Conservation (phyloP, 1,140 invertebrate genomes). For the Liolophura sinensis region DNA sequence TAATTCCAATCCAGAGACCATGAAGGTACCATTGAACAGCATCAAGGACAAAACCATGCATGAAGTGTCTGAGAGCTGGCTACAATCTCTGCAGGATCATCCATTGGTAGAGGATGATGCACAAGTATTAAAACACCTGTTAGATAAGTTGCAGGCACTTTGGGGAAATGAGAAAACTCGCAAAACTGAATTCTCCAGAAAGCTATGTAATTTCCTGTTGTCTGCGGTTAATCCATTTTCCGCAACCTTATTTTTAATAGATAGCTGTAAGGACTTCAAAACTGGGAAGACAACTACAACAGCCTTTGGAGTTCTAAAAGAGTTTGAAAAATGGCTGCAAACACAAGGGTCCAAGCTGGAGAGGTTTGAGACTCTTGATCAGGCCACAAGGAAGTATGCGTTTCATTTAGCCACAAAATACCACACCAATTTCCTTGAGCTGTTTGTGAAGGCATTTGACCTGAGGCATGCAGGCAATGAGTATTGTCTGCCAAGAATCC, state of each 20-base stretch:
- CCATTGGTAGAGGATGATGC: too few species aligned
- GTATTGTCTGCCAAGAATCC: slow-evolving; percentile 33
- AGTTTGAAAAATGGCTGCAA: slow-evolving; percentile 43
- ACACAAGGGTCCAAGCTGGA: slow-evolving; percentile 11
- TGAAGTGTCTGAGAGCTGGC: too few species aligned
- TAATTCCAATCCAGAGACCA: too few species aligned
- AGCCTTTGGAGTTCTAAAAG: slow-evolving; percentile 37
- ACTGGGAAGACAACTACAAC: slow-evolving; percentile 39
- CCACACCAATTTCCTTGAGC: slow-evolving; percentile 39
- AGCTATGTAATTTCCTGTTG: slow-evolving; percentile 10
- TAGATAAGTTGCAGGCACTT: too few species aligned
- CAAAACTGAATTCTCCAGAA: too few species aligned
- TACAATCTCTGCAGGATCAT: too few species aligned
- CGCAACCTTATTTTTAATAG: slow-evolving; percentile 30
- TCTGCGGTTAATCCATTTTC: slow-evolving; percentile 33
- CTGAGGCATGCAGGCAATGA: slow-evolving; percentile 38
- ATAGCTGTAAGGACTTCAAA: slow-evolving; percentile 31
- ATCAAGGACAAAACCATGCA: too few species aligned
- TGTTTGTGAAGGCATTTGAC: slow-evolving; percentile 35
- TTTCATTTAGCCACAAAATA: slow-evolving; percentile 33
- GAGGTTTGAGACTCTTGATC: slow-evolving; percentile 17
- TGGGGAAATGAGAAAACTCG: too few species aligned
- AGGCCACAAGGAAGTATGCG: slow-evolving; percentile 30
- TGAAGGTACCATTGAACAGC: too few species aligned
- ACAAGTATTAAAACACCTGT: too few species aligned